Evolutionary conservation across 2,888 invertebrate species (phyloP).

Genomic region (Himalopsyche japonica): DNA sequence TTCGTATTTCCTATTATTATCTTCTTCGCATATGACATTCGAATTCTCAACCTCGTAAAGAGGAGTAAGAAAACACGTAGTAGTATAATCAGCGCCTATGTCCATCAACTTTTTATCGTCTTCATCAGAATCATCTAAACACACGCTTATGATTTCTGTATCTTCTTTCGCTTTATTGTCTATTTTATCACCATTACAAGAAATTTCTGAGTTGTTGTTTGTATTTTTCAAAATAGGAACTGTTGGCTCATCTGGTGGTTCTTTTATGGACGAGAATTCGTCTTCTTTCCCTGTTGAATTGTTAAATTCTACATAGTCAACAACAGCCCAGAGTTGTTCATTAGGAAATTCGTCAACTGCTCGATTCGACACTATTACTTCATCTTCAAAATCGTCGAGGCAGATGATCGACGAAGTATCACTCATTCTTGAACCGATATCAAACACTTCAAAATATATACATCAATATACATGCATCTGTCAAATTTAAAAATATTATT

Average conservation of each 20-base stretch:
- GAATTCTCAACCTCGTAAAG: conserved; percentile 6
- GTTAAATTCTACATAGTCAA: background rate
- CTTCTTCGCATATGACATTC: background rate
- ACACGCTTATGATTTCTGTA: too few relatives aligned
- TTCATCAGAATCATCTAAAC: too few relatives aligned
- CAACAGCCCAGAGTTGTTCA: background rate
- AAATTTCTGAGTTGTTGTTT: too few relatives aligned
- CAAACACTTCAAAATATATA: too few relatives aligned
- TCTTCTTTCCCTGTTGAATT: background rate
- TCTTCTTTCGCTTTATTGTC: too few relatives aligned
- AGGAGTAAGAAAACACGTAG: background rate
- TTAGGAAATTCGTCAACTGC: background rate
- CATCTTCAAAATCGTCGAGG: background rate
- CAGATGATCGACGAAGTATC: background rate
- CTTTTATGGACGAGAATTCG: background rate
- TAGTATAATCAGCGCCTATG: too few relatives aligned
- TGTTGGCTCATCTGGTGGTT: background rate
- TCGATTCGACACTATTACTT: background rate
- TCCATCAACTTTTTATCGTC: too few relatives aligned
- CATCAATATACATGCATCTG: too few relatives aligned
- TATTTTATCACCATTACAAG: too few relatives aligned
- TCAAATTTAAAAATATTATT: too few relatives aligned
- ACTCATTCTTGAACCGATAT: background rate
- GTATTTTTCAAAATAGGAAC: too few relatives aligned
- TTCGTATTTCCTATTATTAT: background rate